Evolutionary conservation across 2,797 vertebrate species (phyloP).

Genomic region (Pampus argenteus): DNA sequence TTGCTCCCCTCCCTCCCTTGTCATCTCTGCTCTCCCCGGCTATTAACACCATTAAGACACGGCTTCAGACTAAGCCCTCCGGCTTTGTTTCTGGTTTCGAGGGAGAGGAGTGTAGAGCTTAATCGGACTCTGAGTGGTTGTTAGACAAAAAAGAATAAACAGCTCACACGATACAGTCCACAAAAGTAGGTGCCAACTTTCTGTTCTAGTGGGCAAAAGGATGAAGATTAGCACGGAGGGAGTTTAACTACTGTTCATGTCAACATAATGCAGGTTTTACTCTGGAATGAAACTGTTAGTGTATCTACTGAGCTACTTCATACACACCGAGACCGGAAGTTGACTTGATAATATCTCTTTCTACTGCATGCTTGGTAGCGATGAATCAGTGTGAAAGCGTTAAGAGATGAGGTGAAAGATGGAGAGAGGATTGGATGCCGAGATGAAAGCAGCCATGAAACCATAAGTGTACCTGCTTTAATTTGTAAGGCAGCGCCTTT

Average conservation of each 20-base stretch:
- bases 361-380: conserved; percentile 67
- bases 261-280: conserved; percentile 32
- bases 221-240: conserved; percentile 41
- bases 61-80: conserved; percentile 60
- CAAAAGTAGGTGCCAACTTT: conserved; percentile 54
- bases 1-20: conserved; percentile 4
- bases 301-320: conserved; percentile 33
- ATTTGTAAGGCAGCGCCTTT: conserved; percentile 89
- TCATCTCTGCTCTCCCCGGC: conserved; percentile 25
- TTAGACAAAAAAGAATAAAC: conserved; percentile 55
- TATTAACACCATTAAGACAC: conserved; percentile 70
- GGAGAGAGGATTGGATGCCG: conserved; percentile 24
- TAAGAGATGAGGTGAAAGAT: conserved; percentile 43
- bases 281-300: conserved; percentile 58
- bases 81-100: conserved; percentile 70
- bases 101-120: conserved; percentile 64
- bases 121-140: conserved; percentile 62
- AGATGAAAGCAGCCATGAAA: conserved; percentile 55
- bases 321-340: neutral
- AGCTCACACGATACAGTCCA: conserved; percentile 55
- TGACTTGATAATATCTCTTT: conserved; percentile 23
- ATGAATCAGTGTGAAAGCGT: conserved; percentile 23
- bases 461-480: conserved; percentile 89
- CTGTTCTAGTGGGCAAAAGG: conserved; percentile 44
- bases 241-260: conserved; percentile 40